Base-by-base conservation (phyloP, 1,140 invertebrate genomes). In the Ylistrum balloti region DNA sequence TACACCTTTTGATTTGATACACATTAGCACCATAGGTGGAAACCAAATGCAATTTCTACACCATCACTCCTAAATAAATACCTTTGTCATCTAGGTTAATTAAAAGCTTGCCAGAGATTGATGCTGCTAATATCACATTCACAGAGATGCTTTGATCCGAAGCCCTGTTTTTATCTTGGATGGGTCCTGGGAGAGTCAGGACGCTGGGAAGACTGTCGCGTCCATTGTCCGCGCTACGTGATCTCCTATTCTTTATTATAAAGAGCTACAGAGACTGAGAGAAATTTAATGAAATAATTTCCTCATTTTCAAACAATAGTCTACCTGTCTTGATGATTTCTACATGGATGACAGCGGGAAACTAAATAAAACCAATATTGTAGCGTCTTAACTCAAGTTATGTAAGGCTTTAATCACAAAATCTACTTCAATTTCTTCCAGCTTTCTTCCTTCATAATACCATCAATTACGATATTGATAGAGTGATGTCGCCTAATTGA, bases 71-170 rank as follows among this genome's bases (percentile, higher is more conserved):
- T 74, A 74, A 74, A 74, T 74, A 74, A 74, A 74, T n/a, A 74
- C 56, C 56, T 74, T 74, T 74, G 56, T 74, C 56, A 74, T 74
- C 56, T n/a, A 74, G 56, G 56, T 74, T 74, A 74, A 74, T 74
- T 74, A 74, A 74, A 74, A 74, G 56, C n/a, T 74, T 74, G 56
- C 56, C 56, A 74, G 56, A 28, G 56, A 74, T 74, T 74, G 56
- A 74, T 74, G 56, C 56, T 28, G 56, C 56, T 74, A 74, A 74
- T 74, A 28, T 74, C 56, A 28, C 56, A 28, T 74, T 74, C 56
- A 74, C 22, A 74, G 56, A 74, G 56, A 74, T 74, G 56, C 56
- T 74, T 74, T 74, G 56, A 74, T 74, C 56, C 56, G 17, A 74
- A 74, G 56, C 56, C 17, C 3, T 9, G 56, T n/a, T 74, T 74